Percentiles rank a stretch among this genome's conserved stretches.
Conservation (phyloP, 2,797 vertebrate species). For the Eupleurogrammus muticus region DNA sequence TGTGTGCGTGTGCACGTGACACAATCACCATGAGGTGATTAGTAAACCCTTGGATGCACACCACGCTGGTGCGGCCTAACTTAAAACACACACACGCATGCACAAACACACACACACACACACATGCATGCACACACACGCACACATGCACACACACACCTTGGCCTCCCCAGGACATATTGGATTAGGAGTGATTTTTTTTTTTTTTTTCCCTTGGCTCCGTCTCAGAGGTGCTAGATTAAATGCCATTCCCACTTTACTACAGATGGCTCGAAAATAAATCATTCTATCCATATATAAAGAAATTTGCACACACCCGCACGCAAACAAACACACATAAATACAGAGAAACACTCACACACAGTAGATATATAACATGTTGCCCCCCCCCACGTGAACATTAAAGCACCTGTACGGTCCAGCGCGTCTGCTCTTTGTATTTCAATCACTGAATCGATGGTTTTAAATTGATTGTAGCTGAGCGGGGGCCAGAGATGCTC, state of each 20-base stretch:
- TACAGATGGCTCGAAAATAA: conserved; percentile 76
- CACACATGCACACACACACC: conserved; percentile 30
- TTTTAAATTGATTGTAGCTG: conserved; percentile 84
- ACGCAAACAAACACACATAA: conserved; percentile 39
- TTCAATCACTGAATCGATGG: conserved; percentile 85
- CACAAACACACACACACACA: conserved; percentile 29
- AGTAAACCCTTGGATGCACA: conserved; percentile 27
- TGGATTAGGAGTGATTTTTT: conserved; percentile 78
- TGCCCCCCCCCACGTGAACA: conserved; percentile 67
- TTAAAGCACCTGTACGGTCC: conserved; percentile 76
- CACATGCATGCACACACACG: conserved; percentile 39
- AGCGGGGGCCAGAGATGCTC: conserved; percentile 80
- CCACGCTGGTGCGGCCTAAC: conserved; percentile 12
- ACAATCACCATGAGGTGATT: neutral
- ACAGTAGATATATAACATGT: conserved; percentile 76
- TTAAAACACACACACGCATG: conserved; percentile 9
- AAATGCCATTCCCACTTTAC: conserved; percentile 84
- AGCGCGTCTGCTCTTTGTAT: conserved; percentile 79
- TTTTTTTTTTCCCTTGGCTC: conserved; percentile 48
- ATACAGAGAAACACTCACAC: conserved; percentile 51
- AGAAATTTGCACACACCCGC: conserved; percentile 1
- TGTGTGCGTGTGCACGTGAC: conserved; percentile 8
- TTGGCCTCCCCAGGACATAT: conserved; percentile 74
- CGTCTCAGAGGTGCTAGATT: conserved; percentile 78
- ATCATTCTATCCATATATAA: conserved; percentile 71